phyloP scores from a whole-genome alignment of 2,888 invertebrate species.

The Lepidocyrtinus sp. region DNA sequence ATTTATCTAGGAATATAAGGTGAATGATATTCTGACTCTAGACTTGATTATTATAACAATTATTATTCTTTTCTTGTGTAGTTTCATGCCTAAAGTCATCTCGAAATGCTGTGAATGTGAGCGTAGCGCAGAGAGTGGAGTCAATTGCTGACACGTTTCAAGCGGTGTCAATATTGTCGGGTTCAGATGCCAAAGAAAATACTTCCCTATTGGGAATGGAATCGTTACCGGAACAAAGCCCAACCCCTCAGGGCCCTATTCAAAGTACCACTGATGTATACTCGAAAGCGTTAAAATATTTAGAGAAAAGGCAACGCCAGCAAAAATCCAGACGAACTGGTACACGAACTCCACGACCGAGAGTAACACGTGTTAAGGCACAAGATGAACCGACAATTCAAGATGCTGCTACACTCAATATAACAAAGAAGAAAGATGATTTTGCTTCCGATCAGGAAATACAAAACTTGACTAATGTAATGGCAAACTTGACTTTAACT shows the following conservation, averaged over 20 bases:
- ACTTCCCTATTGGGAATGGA: no score
- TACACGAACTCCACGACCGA: not conserved
- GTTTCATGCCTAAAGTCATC: not conserved
- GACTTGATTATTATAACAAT: no score
- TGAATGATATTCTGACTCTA: no score
- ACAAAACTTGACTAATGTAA: conserved; percentile 57
- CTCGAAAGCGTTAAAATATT: conserved; percentile 39
- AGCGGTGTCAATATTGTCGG: conserved; percentile 3
- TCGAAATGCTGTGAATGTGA: not conserved
- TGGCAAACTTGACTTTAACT: conserved; percentile 65
- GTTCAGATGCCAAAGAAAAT: not conserved
- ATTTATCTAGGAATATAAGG: no score
- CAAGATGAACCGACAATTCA: conserved; percentile 6
- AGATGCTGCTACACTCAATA: conserved; percentile 21
- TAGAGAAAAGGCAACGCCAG: conserved; percentile 26
- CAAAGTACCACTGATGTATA: conserved; percentile 42
- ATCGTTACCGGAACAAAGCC: not conserved
- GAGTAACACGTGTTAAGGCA: conserved; percentile 3
- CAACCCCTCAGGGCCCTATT: not conserved
- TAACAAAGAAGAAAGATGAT: conserved; percentile 41
- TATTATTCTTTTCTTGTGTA: no score
- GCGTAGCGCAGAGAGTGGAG: not conserved
- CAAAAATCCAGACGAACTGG: not conserved
- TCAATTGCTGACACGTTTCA: conserved; percentile 11
- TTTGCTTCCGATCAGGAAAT: conserved; percentile 52